Percentiles rank a stretch among this genome's conserved stretches.
Evolutionary conservation across 2,888 invertebrate species (phyloP).

Genomic region (Notodonta ziczac): DNA sequence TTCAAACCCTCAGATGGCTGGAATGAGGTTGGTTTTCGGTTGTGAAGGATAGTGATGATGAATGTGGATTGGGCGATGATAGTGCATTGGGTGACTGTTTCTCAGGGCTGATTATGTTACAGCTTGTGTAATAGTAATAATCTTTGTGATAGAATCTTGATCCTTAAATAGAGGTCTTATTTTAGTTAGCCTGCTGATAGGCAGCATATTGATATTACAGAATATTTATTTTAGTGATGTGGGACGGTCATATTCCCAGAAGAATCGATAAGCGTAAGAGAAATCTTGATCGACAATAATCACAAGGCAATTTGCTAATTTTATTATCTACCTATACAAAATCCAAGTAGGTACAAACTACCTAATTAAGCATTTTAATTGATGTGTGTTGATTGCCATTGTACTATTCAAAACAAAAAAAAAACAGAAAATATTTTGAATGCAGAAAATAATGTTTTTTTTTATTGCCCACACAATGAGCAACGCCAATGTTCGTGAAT

Average conservation of each 20-base stretch:
- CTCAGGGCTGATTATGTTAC: not conserved
- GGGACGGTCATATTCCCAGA: not conserved
- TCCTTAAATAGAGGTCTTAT: too few species aligned
- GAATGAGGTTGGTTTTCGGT: not conserved
- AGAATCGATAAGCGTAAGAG: not conserved
- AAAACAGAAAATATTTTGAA: not conserved
- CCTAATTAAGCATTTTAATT: not conserved
- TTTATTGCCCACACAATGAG: constrained; percentile 26
- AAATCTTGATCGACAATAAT: too few species aligned
- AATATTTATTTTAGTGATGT: too few species aligned
- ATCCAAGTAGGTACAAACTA: not conserved
- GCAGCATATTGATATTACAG: too few species aligned
- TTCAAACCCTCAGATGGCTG: not conserved
- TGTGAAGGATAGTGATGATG: not conserved
- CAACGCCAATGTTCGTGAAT: constrained; percentile 43
- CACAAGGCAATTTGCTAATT: too few species aligned
- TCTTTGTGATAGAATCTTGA: not conserved
- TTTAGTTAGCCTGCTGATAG: too few species aligned
- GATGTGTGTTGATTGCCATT: not conserved
- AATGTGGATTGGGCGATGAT: not conserved
- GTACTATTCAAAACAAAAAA: not conserved
- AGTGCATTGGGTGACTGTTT: not conserved
- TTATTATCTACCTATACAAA: too few species aligned
- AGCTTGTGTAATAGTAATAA: not conserved
- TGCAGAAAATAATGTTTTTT: constrained; percentile 23